These are phyloP conservation scores for Butorides virescens DNA, from an alignment of 2,113 vertebrate species.

Conservation along the genomic window DNA sequence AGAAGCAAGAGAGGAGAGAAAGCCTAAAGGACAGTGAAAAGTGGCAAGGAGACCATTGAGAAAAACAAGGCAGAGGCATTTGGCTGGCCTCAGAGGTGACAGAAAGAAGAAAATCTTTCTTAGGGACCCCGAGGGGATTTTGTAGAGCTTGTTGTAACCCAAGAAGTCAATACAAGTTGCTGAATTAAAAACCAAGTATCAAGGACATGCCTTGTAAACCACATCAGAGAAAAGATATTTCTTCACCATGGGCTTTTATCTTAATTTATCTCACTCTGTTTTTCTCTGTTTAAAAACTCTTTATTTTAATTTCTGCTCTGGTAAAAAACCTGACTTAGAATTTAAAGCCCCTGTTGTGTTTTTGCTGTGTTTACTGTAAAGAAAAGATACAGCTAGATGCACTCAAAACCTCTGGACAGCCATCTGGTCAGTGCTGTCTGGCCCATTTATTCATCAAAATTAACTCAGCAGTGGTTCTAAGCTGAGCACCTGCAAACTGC, in stretches of 20 bases:
- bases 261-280: not conserved
- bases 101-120: not conserved
- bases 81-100: not conserved
- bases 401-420: not conserved
- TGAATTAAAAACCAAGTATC: not conserved
- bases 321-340: not conserved
- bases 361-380: not conserved
- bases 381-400: not conserved
- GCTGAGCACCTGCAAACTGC: not conserved
- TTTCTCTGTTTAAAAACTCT: not conserved
- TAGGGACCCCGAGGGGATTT: not conserved
- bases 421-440: slow-evolving; percentile 3
- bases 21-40: not conserved
- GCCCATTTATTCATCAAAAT: slow-evolving; percentile 19
- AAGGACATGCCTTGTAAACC: not conserved
- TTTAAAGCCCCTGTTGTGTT: not conserved
- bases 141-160: not conserved
- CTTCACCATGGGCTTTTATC: not conserved
- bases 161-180: not conserved
- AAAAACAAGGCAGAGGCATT: not conserved
- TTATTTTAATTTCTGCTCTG: not conserved
- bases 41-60: not conserved
- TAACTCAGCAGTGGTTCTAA: not conserved
- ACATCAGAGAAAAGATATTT: not conserved
- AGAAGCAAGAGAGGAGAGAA: not conserved